These are phyloP conservation scores for Mythimna pallens DNA, from an alignment of 2,888 invertebrate species.

Conservation along the genomic window DNA sequence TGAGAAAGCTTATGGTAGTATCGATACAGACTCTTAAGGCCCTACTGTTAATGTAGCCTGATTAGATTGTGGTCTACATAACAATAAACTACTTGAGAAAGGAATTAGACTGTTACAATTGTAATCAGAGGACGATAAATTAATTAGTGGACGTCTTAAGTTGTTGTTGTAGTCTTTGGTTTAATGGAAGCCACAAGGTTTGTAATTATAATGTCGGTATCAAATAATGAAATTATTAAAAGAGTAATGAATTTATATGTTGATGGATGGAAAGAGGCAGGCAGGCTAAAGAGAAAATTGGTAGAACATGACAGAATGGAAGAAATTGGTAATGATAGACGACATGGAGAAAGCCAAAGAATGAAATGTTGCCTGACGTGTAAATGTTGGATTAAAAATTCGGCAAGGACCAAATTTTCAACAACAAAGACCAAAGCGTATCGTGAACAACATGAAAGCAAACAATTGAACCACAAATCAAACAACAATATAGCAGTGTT, in stretches of 20 bases:
- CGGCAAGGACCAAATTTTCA: conserved; percentile 13
- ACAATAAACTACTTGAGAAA: conserved; percentile 43
- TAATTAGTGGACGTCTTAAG: conserved; percentile 29
- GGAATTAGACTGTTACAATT: conserved; percentile 38
- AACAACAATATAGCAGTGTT: conserved; percentile 51
- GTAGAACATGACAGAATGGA: neutral
- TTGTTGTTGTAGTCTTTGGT: conserved; percentile 8
- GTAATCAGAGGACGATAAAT: conserved; percentile 40
- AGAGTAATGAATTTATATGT: too few relatives aligned
- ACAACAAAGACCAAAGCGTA: conserved; percentile 7
- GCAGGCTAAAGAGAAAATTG: neutral
- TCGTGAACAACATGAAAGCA: conserved; percentile 5
- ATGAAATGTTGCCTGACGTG: neutral
- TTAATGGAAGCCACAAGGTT: neutral
- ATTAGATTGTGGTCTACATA: conserved; percentile 42
- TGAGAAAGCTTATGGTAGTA: conserved; percentile 42
- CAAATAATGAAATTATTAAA: neutral
- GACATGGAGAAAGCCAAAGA: neutral
- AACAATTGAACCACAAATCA: conserved; percentile 45
- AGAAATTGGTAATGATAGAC: too few relatives aligned
- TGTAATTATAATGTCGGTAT: neutral
- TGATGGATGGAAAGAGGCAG: neutral
- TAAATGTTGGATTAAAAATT: neutral
- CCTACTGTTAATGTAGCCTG: conserved; percentile 51
- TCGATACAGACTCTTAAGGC: conserved; percentile 13